Percentiles rank a stretch among this genome's conserved stretches.
These are phyloP conservation scores for Ashinkailepas kermadecensis DNA, from an alignment of 2,888 invertebrate genomes.

Conservation along the genomic window DNA sequence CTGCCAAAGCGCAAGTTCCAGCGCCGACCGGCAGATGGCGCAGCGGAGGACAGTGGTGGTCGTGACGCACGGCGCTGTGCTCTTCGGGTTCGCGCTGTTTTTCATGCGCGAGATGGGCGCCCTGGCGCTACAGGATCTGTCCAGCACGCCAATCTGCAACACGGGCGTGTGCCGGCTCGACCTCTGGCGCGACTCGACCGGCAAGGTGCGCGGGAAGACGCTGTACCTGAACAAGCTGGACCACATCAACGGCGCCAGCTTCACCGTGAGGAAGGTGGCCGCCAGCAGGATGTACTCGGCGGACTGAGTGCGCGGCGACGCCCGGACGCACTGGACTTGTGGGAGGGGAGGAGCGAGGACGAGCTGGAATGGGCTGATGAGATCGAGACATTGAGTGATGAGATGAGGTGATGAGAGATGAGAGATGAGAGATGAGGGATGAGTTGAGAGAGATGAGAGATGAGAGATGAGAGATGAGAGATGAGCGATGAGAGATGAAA, in stretches of 20 bases:
- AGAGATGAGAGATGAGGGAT: too few species aligned
- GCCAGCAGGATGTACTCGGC: background rate
- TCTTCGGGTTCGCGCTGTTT: background rate
- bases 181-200: background rate
- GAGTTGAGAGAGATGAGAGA: too few species aligned
- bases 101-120: background rate
- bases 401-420: too few species aligned
- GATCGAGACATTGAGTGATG: too few species aligned
- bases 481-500: too few species aligned
- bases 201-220: background rate
- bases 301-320: too few species aligned
- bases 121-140: background rate
- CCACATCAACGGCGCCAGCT: conserved; percentile 4
- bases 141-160: background rate
- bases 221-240: background rate
- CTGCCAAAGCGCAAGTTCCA: background rate
- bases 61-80: background rate
- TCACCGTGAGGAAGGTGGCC: background rate
- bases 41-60: background rate
- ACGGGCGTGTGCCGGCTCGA: conserved; percentile 8
- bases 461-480: too few species aligned
- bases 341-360: too few species aligned
- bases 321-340: too few species aligned
- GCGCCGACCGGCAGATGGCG: background rate
- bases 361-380: too few species aligned